Evolutionary conservation across 1,140 invertebrate species (phyloP), one percentile per base, ranked within the genome.

Genomic region (Brachionus rubens): DNA sequence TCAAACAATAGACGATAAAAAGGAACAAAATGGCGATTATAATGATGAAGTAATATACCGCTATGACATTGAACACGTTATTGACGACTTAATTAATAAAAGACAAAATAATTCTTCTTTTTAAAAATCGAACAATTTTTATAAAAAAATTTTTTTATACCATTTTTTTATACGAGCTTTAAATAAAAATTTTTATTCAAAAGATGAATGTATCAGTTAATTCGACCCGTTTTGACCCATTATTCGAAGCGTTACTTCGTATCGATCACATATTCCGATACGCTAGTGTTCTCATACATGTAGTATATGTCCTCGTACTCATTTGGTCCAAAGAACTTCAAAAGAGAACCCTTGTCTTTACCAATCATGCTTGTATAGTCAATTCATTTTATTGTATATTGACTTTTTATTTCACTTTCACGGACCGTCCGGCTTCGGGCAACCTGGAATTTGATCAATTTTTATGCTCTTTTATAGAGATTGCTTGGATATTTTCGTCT

Each of bases 171-270:
- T n/a, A n/a, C n/a, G n/a, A 2, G 1, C n/a, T 43, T 43, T 12
- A 43, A 43, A 43, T 5, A 43, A 7, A 28, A 28, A 33, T 19
- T 19, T 16, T 7, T 16, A 40, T 16, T 6, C 10, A 7, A 9
- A 62, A 62, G 19, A 62, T 62, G 56, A 62, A 62, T 36, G n/a
- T n/a, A n/a, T 62, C n/a, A 16, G 21, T 30, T n/a, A 62, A 62
- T 62, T 40, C 21, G 3, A 62, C 10, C 12, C 19, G 36, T 16
- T 9, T 41, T 30, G 56, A 62, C 21, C 19, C 14, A 6, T 41
- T 62, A 62, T 62, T 62, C 19, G 30, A 62, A 16, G 30, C 36
- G 9, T 6, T 62, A 7, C 33, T 36, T 40, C 12, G 30, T 36
- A 6, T 62, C 10, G 56, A 62, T 40, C 56, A 62, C 3, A 40